These are phyloP conservation scores for Eudasyphora cyanicolor DNA, from an alignment of 2,888 invertebrate genomes.

Conservation along the genomic window DNA sequence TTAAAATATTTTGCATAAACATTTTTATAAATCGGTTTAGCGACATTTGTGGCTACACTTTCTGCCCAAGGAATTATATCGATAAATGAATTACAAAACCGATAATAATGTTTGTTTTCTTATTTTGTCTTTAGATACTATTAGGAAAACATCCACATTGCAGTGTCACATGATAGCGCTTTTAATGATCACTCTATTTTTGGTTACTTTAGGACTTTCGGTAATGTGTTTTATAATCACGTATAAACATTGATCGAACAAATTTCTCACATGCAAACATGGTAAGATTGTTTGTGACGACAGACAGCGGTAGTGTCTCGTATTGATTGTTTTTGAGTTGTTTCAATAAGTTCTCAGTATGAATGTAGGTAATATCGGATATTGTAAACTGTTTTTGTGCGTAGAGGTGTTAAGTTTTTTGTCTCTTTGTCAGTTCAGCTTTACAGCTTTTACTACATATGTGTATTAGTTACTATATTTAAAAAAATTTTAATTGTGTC, in stretches of 20 bases:
- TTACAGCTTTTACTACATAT: neutral
- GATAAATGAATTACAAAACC: too few relatives aligned
- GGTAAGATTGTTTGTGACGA: slow-evolving; percentile 34
- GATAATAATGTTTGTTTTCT: neutral
- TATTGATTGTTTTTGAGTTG: slow-evolving; percentile 21
- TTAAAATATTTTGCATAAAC: too few relatives aligned
- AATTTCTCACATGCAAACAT: neutral
- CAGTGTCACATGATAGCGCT: slow-evolving; percentile 38
- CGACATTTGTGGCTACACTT: too few relatives aligned
- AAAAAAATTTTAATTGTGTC: neutral
- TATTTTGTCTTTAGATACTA: slow-evolving; percentile 54
- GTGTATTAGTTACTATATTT: neutral
- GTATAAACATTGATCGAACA: neutral
- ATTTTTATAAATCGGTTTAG: too few relatives aligned
- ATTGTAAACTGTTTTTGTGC: neutral
- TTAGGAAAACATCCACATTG: slow-evolving; percentile 44
- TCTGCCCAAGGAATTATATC: too few relatives aligned
- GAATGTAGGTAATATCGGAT: too few relatives aligned
- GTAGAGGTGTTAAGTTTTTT: slow-evolving; percentile 18
- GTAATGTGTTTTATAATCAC: slow-evolving; percentile 21
- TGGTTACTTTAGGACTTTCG: slow-evolving; percentile 37
- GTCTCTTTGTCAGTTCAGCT: slow-evolving; percentile 6
- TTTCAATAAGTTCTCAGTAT: too few relatives aligned
- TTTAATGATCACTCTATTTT: slow-evolving; percentile 39
- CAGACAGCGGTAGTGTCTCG: neutral